These are phyloP conservation scores for Oenanthe melanoleuca DNA, from an alignment of 2,113 vertebrate genomes.

Conservation along the genomic window DNA sequence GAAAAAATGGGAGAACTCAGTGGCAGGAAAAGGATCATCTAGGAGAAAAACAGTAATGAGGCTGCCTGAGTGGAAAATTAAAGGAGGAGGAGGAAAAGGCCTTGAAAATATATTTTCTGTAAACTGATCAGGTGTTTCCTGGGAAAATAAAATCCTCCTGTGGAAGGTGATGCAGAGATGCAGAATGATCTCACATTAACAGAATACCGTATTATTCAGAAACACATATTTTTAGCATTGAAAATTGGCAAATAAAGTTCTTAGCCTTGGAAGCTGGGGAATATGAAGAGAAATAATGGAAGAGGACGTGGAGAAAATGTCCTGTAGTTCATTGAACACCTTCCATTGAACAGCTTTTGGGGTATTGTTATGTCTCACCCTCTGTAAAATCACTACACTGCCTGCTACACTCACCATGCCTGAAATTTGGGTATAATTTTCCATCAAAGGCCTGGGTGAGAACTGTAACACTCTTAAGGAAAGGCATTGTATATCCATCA, in stretches of 20 bases:
- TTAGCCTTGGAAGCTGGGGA: neutral
- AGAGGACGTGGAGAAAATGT: neutral
- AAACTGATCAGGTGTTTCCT: neutral
- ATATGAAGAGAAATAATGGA: neutral
- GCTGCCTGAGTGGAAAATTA: neutral
- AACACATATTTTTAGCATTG: accelerated
- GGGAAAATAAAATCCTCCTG: neutral
- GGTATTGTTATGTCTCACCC: neutral
- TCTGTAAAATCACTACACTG: neutral
- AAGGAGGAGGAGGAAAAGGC: neutral
- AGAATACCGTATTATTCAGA: neutral
- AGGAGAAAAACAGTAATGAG: neutral
- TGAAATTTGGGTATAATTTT: neutral
- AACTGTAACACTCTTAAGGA: neutral
- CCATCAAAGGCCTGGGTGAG: neutral
- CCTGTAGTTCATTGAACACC: neutral
- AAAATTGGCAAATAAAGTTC: neutral
- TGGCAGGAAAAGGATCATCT: neutral
- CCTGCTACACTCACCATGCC: neutral
- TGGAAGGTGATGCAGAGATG: neutral
- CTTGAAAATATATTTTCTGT: neutral
- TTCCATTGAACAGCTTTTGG: neutral
- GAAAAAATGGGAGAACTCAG: neutral
- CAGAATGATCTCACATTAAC: neutral
- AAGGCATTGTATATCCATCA: neutral